Evolutionary conservation across 2,888 invertebrate genomes (phyloP), one percentile per base, ranked within the genome.

Genomic region (Tetropium fuscum): DNA sequence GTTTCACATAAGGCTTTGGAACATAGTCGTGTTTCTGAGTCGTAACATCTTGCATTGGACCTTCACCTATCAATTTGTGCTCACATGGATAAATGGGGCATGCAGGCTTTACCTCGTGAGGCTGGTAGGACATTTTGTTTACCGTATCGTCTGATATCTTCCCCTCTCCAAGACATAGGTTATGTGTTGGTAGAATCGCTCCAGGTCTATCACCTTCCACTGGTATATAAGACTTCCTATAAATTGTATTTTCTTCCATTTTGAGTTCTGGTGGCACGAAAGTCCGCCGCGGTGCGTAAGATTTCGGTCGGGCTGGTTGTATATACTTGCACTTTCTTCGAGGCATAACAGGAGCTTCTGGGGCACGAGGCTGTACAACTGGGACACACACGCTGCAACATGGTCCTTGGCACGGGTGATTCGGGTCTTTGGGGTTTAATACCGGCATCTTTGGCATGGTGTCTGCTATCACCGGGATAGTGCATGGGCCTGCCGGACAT

Each of bases 1-100:
- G 73, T 59, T 72, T 75, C 2, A 74, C 76, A 1, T 66, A 69
- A 27, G 75, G 88, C 22, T 82, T 81, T 2, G 87, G 87, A 13
- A 87, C 78, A 70, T 87, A 90, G 0, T 89, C 89, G 66, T 88
- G 83, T 57, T 86, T 86, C 76, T 90, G 90, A 0, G 90, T 87
- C 11, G 90, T 90, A 63, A 86, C 84, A 43, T 80, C 79, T 58
- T 88, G 88, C 71, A 90, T 83, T n/a, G 90, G 90, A 13, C 85
- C 86, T 64, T 86, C 85, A 0, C 88, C 87, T 72, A 86, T 83
- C 72, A 87, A 83, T 75, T 87, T 87, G 78, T 87, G 87, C 78
- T 86, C 84, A 57, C 86, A 86, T 1, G 89, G 89, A 0, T 85
- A 82, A 64, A 89, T 86, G 1, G 87, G 79, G 27, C 79, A 78